Conservation (phyloP, 1,140 invertebrate genomes). For the Scaptomyza graminum region DNA sequence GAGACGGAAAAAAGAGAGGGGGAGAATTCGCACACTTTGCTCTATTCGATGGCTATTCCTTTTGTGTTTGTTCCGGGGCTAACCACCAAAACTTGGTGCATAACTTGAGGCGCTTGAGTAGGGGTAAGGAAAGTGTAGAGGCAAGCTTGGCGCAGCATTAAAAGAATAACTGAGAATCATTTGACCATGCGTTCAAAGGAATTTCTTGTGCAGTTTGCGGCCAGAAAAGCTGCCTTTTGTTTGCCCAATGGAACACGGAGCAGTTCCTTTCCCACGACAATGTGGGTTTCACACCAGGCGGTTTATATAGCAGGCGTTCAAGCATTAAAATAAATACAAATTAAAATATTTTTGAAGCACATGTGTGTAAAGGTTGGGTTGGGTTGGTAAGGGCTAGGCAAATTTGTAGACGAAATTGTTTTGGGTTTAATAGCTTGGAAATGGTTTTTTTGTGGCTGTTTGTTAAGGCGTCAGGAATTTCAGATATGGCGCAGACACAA, state of each 20-base stretch:
- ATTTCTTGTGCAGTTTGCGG: constrained; percentile 50
- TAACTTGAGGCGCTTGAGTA: constrained; percentile 51
- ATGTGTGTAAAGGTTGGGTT: background rate
- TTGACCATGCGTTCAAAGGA: constrained; percentile 77
- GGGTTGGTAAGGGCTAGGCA: constrained; percentile 16
- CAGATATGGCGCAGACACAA: constrained; percentile 23
- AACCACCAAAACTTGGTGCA: constrained; percentile 74
- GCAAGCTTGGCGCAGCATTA: constrained; percentile 39
- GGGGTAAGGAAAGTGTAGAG: background rate
- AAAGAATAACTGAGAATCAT: constrained; percentile 78
- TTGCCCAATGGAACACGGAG: constrained; percentile 3
- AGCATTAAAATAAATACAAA: constrained; percentile 81
- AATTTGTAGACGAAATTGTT: constrained; percentile 60
- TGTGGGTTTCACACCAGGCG: constrained; percentile 54
- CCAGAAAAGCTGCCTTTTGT: constrained; percentile 10
- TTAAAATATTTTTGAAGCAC: constrained; percentile 67
- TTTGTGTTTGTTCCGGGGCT: constrained; percentile 54
- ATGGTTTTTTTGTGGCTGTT: constrained; percentile 45
- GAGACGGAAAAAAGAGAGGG: no score
- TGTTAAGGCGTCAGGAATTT: constrained; percentile 26
- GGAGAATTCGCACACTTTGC: constrained; percentile 1
- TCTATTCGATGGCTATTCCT: constrained; percentile 46
- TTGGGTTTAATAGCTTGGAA: constrained; percentile 71
- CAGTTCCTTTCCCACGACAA: constrained; percentile 25
- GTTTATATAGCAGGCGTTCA: constrained; percentile 55